Conservation (phyloP, 1,140 invertebrate species). For the Drosophila sp. region DNA sequence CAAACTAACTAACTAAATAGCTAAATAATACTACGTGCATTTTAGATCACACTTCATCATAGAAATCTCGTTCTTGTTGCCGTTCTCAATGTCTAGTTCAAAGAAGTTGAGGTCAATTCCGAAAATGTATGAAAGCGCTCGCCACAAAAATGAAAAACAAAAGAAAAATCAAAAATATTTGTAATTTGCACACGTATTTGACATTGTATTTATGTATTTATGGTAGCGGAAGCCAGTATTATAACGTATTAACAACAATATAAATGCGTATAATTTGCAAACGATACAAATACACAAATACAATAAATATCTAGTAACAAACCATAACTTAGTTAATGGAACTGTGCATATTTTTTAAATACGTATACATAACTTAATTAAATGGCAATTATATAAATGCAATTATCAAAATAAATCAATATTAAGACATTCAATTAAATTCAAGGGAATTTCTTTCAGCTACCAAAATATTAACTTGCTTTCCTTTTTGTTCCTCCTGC, state of each 20-base stretch:
- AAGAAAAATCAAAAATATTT: conserved; percentile 24
- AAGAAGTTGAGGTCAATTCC: conserved; percentile 65
- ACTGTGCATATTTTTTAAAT: conserved; percentile 57
- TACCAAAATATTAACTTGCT: neutral
- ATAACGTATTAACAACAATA: conserved; percentile 20
- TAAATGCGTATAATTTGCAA: too few species aligned
- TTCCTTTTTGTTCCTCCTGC: neutral
- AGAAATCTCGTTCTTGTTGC: conserved; percentile 22
- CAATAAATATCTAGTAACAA: conserved; percentile 18
- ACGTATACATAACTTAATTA: conserved; percentile 43
- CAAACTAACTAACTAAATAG: conserved; percentile 1
- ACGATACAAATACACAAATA: conserved; percentile 7
- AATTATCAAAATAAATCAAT: conserved; percentile 48
- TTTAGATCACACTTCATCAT: conserved; percentile 28
- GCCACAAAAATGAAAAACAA: conserved; percentile 40
- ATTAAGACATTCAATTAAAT: neutral
- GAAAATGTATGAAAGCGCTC: conserved; percentile 83
- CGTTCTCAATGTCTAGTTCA: conserved; percentile 40
- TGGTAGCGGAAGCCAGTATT: conserved; percentile 39
- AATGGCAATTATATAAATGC: conserved; percentile 46
- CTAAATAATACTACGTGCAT: conserved; percentile 15
- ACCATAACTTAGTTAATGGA: conserved; percentile 49
- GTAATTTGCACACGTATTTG: conserved; percentile 20
- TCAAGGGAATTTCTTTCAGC: too few species aligned
- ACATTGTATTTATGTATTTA: conserved; percentile 8